A percentile compares a stretch with the other conserved stretches of the same genome.
These are phyloP conservation scores for Teleiodes luculella DNA, from an alignment of 2,888 invertebrate genomes.

Conservation along the genomic window DNA sequence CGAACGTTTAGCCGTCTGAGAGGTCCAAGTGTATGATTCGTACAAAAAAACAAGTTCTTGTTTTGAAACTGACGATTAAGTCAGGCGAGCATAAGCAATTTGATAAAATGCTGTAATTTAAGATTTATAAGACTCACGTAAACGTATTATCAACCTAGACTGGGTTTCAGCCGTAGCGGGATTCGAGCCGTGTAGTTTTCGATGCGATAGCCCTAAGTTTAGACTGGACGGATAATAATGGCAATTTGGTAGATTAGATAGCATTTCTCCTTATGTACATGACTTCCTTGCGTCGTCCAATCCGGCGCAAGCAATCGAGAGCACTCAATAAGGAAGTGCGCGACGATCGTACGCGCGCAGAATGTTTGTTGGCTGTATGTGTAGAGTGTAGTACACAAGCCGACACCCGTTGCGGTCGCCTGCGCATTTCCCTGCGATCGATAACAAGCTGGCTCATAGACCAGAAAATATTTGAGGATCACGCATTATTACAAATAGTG, in stretches of 20 bases:
- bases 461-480: not conserved
- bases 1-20: not conserved
- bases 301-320: constrained; percentile 29
- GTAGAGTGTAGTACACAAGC: not conserved
- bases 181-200: not conserved
- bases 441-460: constrained; percentile 9
- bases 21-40: not conserved
- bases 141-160: not conserved
- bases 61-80: not conserved
- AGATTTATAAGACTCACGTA: not conserved
- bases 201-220: not conserved
- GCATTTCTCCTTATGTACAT: constrained; percentile 14
- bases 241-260: constrained; percentile 19
- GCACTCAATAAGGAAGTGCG: constrained; percentile 54
- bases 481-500: no score
- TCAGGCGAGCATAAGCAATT: not conserved
- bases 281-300: constrained; percentile 20
- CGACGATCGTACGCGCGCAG: constrained; percentile 27
- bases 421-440: not conserved
- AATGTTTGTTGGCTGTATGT: constrained; percentile 11
- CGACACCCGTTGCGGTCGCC: constrained; percentile 11
- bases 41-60: not conserved
- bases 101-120: not conserved
- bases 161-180: not conserved
- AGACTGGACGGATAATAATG: constrained; percentile 15